phyloP scores from a whole-genome alignment of 92 coral and sea anemone genomes.

The Phymanthus crucifer region DNA sequence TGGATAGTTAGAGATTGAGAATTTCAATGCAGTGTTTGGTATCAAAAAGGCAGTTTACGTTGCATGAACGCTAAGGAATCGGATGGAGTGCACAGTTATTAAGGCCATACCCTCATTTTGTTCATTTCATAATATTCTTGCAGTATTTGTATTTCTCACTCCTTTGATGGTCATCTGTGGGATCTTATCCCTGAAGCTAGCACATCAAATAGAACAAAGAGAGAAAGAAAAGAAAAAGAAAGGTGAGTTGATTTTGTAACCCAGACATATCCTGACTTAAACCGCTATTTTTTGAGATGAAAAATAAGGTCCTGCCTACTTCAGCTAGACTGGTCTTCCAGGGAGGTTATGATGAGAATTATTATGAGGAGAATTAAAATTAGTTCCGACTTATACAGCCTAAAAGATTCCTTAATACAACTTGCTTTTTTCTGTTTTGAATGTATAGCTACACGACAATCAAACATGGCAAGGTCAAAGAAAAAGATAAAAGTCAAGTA shows the following conservation, averaged over 20 bases:
- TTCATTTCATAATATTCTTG: slow-evolving; percentile 3
- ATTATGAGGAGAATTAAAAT: too few species aligned
- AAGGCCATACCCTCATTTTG: too few species aligned
- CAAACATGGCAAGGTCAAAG: slow-evolving; percentile 74
- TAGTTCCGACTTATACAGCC: background rate
- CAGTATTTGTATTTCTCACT: slow-evolving; percentile 82
- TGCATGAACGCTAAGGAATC: too few species aligned
- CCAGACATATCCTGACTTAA: too few species aligned
- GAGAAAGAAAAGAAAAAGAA: slow-evolving; percentile 89
- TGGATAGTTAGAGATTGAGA: too few species aligned
- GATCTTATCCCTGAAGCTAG: slow-evolving; percentile 76
- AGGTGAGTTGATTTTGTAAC: slow-evolving; percentile 40
- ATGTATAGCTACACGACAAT: slow-evolving; percentile 69
- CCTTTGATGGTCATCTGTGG: slow-evolving; percentile 91
- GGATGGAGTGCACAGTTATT: too few species aligned
- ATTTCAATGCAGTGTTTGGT: too few species aligned
- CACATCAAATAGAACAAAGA: slow-evolving; percentile 82
- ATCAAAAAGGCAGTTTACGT: too few species aligned
- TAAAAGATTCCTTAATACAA: background rate
- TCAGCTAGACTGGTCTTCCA: too few species aligned
- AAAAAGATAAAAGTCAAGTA: slow-evolving; percentile 69
- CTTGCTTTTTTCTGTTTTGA: background rate
- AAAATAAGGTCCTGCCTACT: too few species aligned
- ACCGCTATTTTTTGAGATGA: too few species aligned
- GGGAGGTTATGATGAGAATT: too few species aligned